Evolutionary conservation across 1,140 invertebrate species (phyloP).

Genomic region (Zaprionus vittiger): DNA sequence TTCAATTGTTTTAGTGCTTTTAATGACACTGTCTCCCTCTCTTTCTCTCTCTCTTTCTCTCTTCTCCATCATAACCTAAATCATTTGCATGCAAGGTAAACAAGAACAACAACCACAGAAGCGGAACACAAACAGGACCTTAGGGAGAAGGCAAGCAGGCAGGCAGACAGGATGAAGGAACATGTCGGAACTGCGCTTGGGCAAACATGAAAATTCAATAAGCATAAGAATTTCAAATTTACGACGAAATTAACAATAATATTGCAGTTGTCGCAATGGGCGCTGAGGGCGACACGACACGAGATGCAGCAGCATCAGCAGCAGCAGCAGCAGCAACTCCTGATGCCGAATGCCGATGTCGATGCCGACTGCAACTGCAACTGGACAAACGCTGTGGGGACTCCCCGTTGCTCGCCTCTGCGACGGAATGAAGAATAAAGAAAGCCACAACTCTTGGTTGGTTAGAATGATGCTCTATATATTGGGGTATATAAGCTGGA

Average conservation of each 20-base stretch:
- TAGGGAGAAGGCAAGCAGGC: background rate
- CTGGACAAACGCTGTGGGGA: constrained; percentile 13
- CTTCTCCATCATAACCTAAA: constrained; percentile 66
- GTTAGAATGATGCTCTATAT: background rate
- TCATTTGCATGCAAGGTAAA: constrained; percentile 66
- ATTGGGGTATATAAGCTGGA: background rate
- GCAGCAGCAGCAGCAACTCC: constrained; percentile 7
- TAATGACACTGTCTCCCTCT: background rate
- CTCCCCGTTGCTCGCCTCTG: constrained; percentile 27
- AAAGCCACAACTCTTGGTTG: constrained; percentile 11
- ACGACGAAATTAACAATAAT: constrained; percentile 82
- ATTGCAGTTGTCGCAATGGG: constrained; percentile 65
- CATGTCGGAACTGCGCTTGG: constrained; percentile 37
- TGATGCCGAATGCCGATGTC: background rate
- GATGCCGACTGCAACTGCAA: constrained; percentile 16
- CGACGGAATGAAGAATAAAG: constrained; percentile 12
- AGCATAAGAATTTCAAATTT: constrained; percentile 83
- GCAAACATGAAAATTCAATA: constrained; percentile 81
- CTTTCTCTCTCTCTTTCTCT: background rate
- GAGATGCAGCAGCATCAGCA: constrained; percentile 15
- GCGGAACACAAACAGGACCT: constrained; percentile 13
- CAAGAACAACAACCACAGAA: constrained; percentile 10
- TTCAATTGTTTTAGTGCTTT: background rate
- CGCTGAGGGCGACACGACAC: constrained; percentile 61
- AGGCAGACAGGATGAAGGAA: constrained; percentile 13